Evolutionary conservation across 2,888 invertebrate species (phyloP), one percentile per base, ranked within the genome.

Genomic region (Biston betularia): DNA sequence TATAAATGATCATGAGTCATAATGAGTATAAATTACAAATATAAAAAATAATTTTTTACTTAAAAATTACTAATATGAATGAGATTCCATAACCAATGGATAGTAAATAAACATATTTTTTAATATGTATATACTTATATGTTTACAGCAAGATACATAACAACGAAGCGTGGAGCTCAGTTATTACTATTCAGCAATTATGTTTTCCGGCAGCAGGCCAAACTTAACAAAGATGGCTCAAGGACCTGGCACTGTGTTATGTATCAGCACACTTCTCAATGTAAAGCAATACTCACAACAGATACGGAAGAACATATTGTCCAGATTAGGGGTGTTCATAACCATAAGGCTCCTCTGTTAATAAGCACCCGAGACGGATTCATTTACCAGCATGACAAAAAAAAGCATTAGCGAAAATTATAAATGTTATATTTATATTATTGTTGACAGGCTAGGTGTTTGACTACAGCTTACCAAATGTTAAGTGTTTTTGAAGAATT

Each of bases 191-290:
- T 83, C 68, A 72, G 75, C 55, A 69, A 74, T 0, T 79, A 68
- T 15, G 60, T 87, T 2, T 86, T 76, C 63, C 79, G 87, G 12
- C 78, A 77, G 45, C 84, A 81, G 56, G 77, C 76, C 62, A 87
- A 81, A 67, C 67, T 82, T 0, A 79, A 73, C 4, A 83, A 65
- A 50, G 82, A 80, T 0, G 87, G 87, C 1, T 57, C 58, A 15
- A 80, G 67, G 34, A 79, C 79, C 2, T 87, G 86, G 84, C 85
- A 87, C 70, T 87, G 87, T 57, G 76, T 79, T 0, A 85, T 81
- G 83, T 87, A 87, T 24, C 1, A 24, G 15, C 63, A 68, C 15
- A 70, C 69, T 7, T 64, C 52, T 9, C 81, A 83, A 46, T 88
- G 88, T 56, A 70, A 73, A 1, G 79, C 83, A 0, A 72, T 78